Evolutionary conservation across 1,140 invertebrate species (phyloP).

Genomic region (Stegodyphus dumicola): DNA sequence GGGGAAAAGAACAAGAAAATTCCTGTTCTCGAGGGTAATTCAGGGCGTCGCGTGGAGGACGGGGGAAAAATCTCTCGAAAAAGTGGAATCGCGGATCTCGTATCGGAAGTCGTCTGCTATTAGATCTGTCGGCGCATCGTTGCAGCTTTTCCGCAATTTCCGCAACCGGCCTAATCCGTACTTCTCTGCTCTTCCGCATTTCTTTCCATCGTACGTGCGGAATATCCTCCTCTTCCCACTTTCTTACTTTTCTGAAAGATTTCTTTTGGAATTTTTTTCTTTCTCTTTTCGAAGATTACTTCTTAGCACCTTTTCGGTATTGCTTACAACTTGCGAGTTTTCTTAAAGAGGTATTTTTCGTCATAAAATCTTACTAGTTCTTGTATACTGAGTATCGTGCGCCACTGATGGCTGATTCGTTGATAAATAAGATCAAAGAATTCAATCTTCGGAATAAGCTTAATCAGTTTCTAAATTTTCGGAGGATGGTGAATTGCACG

Average conservation of each 20-base stretch:
- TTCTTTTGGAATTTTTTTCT: no score
- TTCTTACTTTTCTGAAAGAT: no score
- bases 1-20: background rate
- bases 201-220: constrained; percentile 30
- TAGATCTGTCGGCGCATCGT: constrained; percentile 41
- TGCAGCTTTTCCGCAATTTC: constrained; percentile 51
- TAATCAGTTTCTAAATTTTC: no score
- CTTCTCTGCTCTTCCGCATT: constrained; percentile 36
- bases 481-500: no score
- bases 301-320: background rate
- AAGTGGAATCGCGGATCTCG: constrained; percentile 4
- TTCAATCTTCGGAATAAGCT: no score
- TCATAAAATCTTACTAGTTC: no score
- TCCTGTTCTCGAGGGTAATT: background rate
- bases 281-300: background rate
- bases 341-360: background rate
- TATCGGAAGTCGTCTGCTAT: constrained; percentile 47
- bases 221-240: background rate
- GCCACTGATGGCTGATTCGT: no score
- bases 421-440: no score
- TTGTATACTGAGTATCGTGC: no score
- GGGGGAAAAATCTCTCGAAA: constrained; percentile 7
- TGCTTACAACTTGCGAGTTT: background rate
- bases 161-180: constrained; percentile 23
- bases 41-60: background rate